phyloP scores from a whole-genome alignment of 2,797 vertebrate genomes.

The Falco columbarius region DNA sequence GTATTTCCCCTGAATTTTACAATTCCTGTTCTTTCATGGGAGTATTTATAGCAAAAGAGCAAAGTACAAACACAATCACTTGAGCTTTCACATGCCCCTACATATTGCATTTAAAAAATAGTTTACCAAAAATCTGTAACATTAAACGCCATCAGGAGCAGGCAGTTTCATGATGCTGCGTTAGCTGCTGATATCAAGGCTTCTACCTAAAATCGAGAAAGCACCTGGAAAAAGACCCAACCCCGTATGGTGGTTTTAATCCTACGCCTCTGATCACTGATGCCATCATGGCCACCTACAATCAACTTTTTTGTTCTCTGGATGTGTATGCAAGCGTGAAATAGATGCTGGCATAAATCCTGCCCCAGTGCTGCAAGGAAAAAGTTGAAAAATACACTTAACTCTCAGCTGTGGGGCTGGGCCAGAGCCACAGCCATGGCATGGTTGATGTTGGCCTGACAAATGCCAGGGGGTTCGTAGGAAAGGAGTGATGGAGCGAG shows the following conservation, averaged over 20 bases:
- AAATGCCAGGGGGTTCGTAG: not conserved
- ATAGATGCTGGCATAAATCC: conserved; percentile 2
- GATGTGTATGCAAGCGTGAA: not conserved
- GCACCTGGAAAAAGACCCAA: not conserved
- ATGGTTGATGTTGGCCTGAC: too few relatives aligned
- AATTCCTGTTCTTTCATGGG: not conserved
- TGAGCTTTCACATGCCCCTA: accelerated
- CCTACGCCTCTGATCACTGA: not conserved
- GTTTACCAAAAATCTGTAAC: not conserved
- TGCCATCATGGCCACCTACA: not conserved
- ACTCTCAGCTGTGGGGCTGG: not conserved
- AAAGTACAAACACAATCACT: accelerated
- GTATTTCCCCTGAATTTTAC: not conserved
- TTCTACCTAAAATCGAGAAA: not conserved
- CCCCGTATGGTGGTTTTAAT: not conserved
- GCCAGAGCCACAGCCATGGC: not conserved
- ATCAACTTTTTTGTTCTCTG: not conserved
- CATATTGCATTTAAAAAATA: accelerated
- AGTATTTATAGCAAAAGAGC: not conserved
- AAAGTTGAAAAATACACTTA: not conserved
- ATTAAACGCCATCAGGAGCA: accelerated
- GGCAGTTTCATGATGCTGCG: not conserved
- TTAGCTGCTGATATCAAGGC: not conserved
- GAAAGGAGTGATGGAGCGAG: not conserved
- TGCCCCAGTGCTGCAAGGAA: not conserved